A percentile compares a stretch with the other conserved stretches of the same genome.
These are phyloP conservation scores for Melanocharis versteri DNA, from an alignment of 2,113 vertebrate genomes.

Conservation along the genomic window DNA sequence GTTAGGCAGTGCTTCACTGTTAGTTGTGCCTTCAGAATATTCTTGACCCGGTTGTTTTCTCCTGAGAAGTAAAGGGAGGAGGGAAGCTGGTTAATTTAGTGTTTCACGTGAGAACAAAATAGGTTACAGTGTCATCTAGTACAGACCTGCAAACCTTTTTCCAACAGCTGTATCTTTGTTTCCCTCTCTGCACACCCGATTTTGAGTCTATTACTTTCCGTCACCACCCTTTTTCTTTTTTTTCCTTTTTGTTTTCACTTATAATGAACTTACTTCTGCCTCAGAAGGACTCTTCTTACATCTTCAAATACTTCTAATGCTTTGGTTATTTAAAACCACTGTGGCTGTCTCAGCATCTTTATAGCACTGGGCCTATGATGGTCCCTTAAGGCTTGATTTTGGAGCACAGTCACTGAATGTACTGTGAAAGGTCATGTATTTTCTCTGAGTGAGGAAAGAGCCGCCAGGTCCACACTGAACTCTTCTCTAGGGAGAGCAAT, in stretches of 20 bases:
- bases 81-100: neutral
- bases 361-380: neutral
- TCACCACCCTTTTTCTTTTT: neutral
- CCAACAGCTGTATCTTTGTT: neutral
- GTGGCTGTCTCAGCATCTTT: neutral
- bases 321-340: neutral
- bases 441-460: neutral
- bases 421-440: neutral
- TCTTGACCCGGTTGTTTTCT: neutral
- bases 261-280: neutral
- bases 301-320: neutral
- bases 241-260: neutral
- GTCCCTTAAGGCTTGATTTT: neutral
- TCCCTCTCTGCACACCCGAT: rapidly evolving
- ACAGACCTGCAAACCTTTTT: neutral
- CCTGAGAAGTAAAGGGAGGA: neutral
- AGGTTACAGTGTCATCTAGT: neutral
- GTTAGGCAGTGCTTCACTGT: neutral
- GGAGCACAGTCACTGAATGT: neutral
- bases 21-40: neutral
- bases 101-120: neutral
- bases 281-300: neutral
- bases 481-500: neutral
- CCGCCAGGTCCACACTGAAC: neutral
- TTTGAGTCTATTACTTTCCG: neutral